Conservation (phyloP, 2,888 invertebrate genomes). For the Ligdia adustata region DNA sequence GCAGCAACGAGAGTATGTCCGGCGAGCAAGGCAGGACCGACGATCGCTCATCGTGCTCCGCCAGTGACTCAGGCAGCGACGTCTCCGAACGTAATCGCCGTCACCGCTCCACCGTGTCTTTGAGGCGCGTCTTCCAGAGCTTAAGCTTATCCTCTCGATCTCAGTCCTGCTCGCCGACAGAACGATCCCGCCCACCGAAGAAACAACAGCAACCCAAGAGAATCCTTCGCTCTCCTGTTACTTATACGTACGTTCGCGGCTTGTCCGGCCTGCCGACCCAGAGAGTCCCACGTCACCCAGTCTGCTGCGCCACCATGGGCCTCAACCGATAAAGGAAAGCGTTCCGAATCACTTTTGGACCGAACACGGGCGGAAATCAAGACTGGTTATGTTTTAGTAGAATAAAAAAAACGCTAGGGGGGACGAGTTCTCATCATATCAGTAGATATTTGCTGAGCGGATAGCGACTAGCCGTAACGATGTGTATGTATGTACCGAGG, state of each 20-base stretch:
- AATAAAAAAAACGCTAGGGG: constrained; percentile 59
- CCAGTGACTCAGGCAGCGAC: constrained; percentile 87
- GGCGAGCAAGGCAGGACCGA: constrained; percentile 65
- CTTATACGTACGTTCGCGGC: constrained; percentile 92
- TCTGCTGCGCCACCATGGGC: constrained; percentile 61
- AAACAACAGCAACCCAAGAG: constrained; percentile 88
- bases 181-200: constrained; percentile 72
- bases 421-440: constrained; percentile 72
- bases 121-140: constrained; percentile 89
- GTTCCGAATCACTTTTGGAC: constrained; percentile 34
- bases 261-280: constrained; percentile 92
- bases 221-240: constrained; percentile 90
- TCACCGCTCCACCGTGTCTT: constrained; percentile 85
- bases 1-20: constrained; percentile 75
- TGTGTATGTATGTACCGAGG: constrained; percentile 66
- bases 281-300: constrained; percentile 87
- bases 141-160: constrained; percentile 86
- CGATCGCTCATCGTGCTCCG: constrained; percentile 79
- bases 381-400: constrained; percentile 74
- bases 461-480: constrained; percentile 48
- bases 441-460: constrained; percentile 61
- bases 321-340: constrained; percentile 65
- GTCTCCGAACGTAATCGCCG: constrained; percentile 79
- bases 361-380: constrained; percentile 61
- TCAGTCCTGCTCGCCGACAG: constrained; percentile 84